These are phyloP conservation scores for Palloptera scutellata DNA, from an alignment of 2,888 invertebrate species.

Conservation along the genomic window DNA sequence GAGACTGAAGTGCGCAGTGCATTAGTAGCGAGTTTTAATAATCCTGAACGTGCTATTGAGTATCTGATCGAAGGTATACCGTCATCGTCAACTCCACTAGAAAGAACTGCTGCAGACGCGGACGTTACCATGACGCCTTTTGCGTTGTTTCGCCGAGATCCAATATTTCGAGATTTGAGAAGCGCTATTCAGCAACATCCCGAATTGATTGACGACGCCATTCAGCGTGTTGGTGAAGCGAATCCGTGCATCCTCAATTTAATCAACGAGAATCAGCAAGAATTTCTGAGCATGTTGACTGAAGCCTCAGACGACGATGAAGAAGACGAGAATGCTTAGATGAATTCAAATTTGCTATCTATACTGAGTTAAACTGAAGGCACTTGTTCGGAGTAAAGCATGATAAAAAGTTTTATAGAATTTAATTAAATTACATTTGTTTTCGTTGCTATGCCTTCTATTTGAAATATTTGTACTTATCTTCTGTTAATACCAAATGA, in stretches of 20 bases:
- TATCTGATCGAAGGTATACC: constrained; percentile 91
- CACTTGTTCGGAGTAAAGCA: background rate
- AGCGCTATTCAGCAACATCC: constrained; percentile 90
- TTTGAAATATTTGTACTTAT: too few species aligned
- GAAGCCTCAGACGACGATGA: constrained; percentile 39
- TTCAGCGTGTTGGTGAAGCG: constrained; percentile 89
- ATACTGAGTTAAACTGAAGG: too few species aligned
- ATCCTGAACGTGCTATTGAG: constrained; percentile 96
- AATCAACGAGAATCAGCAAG: constrained; percentile 88
- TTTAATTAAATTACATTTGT: too few species aligned
- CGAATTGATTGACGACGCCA: constrained; percentile 83
- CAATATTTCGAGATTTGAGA: constrained; percentile 95
- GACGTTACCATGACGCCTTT: constrained; percentile 68
- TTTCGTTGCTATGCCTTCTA: too few species aligned
- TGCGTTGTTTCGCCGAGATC: constrained; percentile 86
- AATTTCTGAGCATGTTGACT: constrained; percentile 87
- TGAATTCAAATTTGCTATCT: background rate
- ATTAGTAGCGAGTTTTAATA: constrained; percentile 91
- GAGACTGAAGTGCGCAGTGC: constrained; percentile 82
- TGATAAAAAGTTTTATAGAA: too few species aligned
- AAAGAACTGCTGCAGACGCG: constrained; percentile 38
- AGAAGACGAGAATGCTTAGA: constrained; percentile 29
- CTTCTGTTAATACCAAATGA: too few species aligned
- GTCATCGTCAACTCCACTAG: constrained; percentile 35
- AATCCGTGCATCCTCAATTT: constrained; percentile 91